Evolutionary conservation across 2,888 invertebrate genomes (phyloP).

Genomic region (Drosophila buzzatii): DNA sequence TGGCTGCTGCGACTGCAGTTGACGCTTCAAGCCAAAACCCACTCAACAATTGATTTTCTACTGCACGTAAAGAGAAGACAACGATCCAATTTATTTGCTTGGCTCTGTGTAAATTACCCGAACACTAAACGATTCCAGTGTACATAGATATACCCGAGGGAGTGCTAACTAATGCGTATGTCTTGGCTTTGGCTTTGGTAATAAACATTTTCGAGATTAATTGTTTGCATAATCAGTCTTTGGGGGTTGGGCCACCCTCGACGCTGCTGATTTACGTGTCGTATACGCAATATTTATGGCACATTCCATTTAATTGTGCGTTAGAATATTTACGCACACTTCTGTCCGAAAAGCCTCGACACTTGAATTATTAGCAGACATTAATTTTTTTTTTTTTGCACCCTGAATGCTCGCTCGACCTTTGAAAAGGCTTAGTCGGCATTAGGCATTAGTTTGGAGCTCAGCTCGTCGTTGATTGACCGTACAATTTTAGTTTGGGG

Average conservation of each 20-base stretch:
- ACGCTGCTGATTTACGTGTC: conserved; percentile 69
- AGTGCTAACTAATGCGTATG: conserved; percentile 48
- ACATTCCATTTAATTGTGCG: conserved; percentile 77
- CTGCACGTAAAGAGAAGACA: conserved; percentile 51
- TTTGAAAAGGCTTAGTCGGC: conserved; percentile 40
- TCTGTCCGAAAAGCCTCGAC: conserved; percentile 27
- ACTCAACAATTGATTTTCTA: conserved; percentile 56
- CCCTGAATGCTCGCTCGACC: neutral
- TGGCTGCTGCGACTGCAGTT: conserved; percentile 24
- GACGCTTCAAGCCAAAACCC: conserved; percentile 42
- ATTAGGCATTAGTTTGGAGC: conserved; percentile 40
- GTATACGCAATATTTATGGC: conserved; percentile 77
- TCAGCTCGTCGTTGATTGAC: conserved; percentile 51
- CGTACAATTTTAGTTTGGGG: conserved; percentile 48
- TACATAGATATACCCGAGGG: conserved; percentile 33
- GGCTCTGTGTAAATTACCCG: conserved; percentile 26
- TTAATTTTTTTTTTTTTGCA: conserved; percentile 63
- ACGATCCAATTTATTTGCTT: conserved; percentile 55
- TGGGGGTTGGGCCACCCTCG: conserved; percentile 10
- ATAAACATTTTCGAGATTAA: conserved; percentile 73
- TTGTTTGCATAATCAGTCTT: conserved; percentile 72
- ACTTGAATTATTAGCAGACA: conserved; percentile 73
- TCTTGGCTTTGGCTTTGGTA: conserved; percentile 32
- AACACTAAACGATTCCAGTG: neutral
- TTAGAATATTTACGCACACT: conserved; percentile 73